Conservation (phyloP, 2,113 vertebrate genomes). For the Rhinoptilus africanus region DNA sequence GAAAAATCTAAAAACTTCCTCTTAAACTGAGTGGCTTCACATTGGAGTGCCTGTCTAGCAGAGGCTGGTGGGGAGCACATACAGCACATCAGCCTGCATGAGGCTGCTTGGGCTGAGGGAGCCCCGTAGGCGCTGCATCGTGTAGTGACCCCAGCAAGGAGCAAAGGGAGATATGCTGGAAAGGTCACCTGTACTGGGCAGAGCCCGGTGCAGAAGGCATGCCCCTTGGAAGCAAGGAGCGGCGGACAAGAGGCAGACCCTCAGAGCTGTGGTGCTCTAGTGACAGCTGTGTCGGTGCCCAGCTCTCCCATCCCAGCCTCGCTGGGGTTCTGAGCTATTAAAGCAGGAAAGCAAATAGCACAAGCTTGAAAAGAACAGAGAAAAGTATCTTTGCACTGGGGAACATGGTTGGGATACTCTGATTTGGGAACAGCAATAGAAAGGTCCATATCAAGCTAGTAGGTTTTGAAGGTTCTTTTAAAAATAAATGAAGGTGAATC, state of each 20-base stretch:
- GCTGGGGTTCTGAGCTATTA: background rate
- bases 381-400: background rate
- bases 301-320: background rate
- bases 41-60: background rate
- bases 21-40: background rate
- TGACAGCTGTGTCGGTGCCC: background rate
- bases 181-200: fast-evolving
- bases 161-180: background rate
- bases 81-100: background rate
- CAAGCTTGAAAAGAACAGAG: background rate
- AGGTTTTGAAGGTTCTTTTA: background rate
- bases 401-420: background rate
- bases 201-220: background rate
- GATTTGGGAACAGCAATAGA: background rate
- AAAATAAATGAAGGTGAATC: background rate
- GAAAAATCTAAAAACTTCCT: background rate
- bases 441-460: background rate
- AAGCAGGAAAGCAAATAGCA: background rate
- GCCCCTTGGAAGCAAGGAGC: background rate
- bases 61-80: background rate
- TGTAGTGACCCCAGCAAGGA: background rate
- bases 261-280: background rate
- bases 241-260: background rate
- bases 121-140: background rate
- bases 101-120: background rate